Conservation (phyloP, 1,140 invertebrate species). For the Luehdorfia chinensis region DNA sequence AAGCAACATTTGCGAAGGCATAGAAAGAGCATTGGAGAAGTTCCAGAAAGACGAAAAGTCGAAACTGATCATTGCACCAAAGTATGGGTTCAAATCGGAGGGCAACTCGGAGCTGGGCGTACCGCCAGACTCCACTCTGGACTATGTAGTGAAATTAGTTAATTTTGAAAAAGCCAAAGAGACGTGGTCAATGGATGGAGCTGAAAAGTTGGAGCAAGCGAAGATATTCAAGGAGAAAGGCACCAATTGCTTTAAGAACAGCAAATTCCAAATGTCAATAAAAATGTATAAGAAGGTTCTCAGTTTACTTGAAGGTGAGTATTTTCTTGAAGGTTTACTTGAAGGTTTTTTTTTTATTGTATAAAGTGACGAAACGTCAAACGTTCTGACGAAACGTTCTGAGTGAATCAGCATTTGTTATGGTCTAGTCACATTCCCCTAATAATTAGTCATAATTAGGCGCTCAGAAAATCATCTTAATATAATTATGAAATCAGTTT, state of each 20-base stretch:
- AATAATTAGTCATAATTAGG: no score
- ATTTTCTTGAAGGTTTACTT: no score
- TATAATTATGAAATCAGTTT: no score
- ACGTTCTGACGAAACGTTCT: no score
- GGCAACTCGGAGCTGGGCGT: conserved; percentile 86
- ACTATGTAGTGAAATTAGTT: conserved; percentile 89
- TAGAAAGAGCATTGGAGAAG: conserved; percentile 91
- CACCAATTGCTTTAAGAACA: conserved; percentile 92
- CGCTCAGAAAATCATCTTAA: no score
- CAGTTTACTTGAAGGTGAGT: conserved; percentile 60
- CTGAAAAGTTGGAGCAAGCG: conserved; percentile 89
- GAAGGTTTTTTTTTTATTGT: no score
- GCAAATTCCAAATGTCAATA: conserved; percentile 87
- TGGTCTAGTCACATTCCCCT: no score
- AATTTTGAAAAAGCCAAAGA: conserved; percentile 91
- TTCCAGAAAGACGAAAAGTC: conserved; percentile 92
- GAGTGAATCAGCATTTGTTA: no score
- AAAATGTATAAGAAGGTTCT: conserved; percentile 92
- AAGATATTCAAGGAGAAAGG: conserved; percentile 93
- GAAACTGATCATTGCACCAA: conserved; percentile 84
- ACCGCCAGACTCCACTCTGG: conserved; percentile 87
- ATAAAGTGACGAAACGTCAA: no score
- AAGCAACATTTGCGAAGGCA: conserved; percentile 85
- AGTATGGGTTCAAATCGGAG: conserved; percentile 88
- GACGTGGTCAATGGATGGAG: conserved; percentile 87